Evolutionary conservation across 2,113 vertebrate genomes (phyloP), one percentile per base, ranked within the genome.

Genomic region (Phocoena phocoena): DNA sequence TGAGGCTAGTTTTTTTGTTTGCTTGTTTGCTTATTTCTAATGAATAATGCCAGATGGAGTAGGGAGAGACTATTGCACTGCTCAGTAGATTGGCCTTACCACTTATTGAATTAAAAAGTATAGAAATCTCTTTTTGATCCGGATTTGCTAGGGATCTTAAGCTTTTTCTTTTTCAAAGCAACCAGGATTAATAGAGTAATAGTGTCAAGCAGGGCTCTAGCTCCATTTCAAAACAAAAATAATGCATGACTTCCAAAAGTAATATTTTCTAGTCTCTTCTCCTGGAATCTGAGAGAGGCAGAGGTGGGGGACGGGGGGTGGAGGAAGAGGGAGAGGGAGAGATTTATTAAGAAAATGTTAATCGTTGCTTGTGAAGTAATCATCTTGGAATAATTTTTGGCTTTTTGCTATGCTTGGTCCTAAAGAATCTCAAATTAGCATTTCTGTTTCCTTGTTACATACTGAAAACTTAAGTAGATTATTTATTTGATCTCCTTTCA

Each of bases 401-500:
- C 28, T 81, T 50, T 90, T 81, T 92, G n/a, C 62, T 96, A 67
- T 95, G 33, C 77, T 89, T 93, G 31, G 8, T 47, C 74, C 87
- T 91, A 77, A 96, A 90, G 80, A 68, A 44, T 95, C 65, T 17
- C 38, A 90, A 74, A 73, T 90, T 62, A 87, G 68, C 50, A 17
- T 85, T 92, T 95, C 13, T 94, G 3, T 90, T 95, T 97, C 53
- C 38, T 67, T 88, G 17, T 85, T 74, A 38, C 21, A 91, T 82
- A 62, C 9, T 88, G 60, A 92, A 97, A 92, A 84, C n/a, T 38
- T 88, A 67, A 93, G 41, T 90, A 90, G 9, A 76, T 96, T 62
- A 71, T 65, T 91, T 84, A 65, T 92, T 89, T 97, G 53, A 85
- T 65, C 95, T 89, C 38, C 26, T 88, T 90, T 96, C 93, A 77